These are phyloP conservation scores for Pseudopipra pipra DNA, from an alignment of 2,113 vertebrate species.

Conservation along the genomic window DNA sequence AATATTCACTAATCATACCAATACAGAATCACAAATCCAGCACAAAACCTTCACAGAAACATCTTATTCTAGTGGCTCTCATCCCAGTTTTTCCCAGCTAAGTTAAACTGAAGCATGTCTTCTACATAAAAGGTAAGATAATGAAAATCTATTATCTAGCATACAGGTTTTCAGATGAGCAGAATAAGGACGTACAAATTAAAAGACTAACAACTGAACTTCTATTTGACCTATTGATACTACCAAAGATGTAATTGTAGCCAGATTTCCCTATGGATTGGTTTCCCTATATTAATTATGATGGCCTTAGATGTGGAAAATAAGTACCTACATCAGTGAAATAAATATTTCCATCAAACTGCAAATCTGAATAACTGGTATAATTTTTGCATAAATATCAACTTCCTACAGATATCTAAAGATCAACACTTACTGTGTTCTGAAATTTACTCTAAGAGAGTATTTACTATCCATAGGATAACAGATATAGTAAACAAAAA, in stretches of 20 bases:
- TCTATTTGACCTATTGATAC: neutral
- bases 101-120: neutral
- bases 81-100: neutral
- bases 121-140: neutral
- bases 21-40: neutral
- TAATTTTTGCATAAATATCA: neutral
- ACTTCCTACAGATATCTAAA: neutral
- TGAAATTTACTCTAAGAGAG: neutral
- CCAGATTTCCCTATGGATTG: neutral
- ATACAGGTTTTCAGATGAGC: neutral
- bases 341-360: neutral
- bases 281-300: neutral
- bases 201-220: neutral
- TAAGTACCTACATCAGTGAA: neutral
- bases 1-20: neutral
- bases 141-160: neutral
- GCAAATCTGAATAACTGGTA: neutral
- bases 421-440: neutral
- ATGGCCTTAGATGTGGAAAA: neutral
- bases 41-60: neutral
- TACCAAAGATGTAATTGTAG: neutral
- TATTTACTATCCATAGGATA: neutral
- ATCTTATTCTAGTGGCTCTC: neutral
- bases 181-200: neutral
- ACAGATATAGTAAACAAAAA: neutral